phyloP scores from a whole-genome alignment of 1,140 invertebrate species.

The Temnothorax nylanderi region DNA sequence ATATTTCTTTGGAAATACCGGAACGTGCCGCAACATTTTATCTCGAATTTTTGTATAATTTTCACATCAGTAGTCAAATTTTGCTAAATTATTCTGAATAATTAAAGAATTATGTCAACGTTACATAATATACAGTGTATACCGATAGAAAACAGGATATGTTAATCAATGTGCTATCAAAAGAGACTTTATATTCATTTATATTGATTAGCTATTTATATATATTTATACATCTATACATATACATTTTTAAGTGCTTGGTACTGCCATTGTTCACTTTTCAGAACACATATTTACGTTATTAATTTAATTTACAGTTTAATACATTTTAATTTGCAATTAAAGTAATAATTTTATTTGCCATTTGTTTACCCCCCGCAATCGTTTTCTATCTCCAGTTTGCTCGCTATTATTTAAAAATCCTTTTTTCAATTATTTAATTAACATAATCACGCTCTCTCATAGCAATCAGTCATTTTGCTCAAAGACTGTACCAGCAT shows the following conservation, averaged over 20 bases:
- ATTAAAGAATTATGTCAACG: not conserved
- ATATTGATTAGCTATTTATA: not conserved
- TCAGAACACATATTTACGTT: not conserved
- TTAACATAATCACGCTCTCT: not conserved
- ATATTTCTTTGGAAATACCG: not conserved
- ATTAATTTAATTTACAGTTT: not conserved
- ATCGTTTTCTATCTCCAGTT: not conserved
- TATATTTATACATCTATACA: not conserved
- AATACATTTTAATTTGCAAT: not conserved
- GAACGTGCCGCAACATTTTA: not conserved
- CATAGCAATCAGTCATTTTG: not conserved
- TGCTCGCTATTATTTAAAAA: not conserved
- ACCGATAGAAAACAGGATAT: not conserved
- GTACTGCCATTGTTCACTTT: not conserved
- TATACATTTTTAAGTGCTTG: not conserved
- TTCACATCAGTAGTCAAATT: not conserved
- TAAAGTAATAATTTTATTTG: too few species aligned
- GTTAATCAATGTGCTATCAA: not conserved
- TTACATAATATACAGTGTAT: not conserved
- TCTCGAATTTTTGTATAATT: not conserved
- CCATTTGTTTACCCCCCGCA: not conserved
- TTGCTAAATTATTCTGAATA: not conserved
- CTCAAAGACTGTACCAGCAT: not conserved
- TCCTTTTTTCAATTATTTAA: not conserved
- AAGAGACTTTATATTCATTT: not conserved